Evolutionary conservation across 1,140 invertebrate species (phyloP).

Genomic region (Lepidurus arcticus): DNA sequence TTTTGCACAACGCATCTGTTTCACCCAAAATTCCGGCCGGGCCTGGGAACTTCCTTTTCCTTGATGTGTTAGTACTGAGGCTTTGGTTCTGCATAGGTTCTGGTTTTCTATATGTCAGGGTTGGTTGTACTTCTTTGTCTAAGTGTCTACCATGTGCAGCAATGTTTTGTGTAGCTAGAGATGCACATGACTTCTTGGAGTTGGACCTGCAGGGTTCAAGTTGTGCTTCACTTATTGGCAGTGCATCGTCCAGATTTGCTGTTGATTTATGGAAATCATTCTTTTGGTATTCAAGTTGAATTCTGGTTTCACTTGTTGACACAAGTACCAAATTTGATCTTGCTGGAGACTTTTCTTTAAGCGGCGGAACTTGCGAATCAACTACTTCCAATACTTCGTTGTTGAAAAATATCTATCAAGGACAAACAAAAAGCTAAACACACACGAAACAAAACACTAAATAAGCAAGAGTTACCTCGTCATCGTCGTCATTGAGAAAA

Average conservation of each 20-base stretch:
- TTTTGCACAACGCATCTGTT: background rate
- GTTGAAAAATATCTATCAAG: slow-evolving; percentile 12
- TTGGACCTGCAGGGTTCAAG: too few species aligned
- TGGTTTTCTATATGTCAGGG: background rate
- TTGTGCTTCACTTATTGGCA: too few species aligned
- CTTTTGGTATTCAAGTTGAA: too few species aligned
- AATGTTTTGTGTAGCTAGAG: background rate
- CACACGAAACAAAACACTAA: background rate
- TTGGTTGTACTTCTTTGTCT: background rate
- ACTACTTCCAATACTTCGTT: background rate
- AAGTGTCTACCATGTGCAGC: background rate
- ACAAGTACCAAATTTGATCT: background rate
- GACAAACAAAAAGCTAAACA: background rate
- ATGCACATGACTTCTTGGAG: too few species aligned
- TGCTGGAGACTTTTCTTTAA: background rate
- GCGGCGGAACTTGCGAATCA: background rate
- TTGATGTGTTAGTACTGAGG: background rate
- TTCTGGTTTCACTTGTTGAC: too few species aligned
- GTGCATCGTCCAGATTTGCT: too few species aligned
- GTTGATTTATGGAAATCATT: too few species aligned
- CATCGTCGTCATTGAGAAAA: background rate
- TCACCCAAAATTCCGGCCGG: background rate
- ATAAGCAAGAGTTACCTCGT: background rate
- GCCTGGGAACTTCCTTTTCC: background rate
- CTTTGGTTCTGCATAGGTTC: background rate